Percentiles rank a stretch among this genome's conserved stretches.
Evolutionary conservation across 2,113 vertebrate species (phyloP).

Genomic region (Pholis gunnellus): DNA sequence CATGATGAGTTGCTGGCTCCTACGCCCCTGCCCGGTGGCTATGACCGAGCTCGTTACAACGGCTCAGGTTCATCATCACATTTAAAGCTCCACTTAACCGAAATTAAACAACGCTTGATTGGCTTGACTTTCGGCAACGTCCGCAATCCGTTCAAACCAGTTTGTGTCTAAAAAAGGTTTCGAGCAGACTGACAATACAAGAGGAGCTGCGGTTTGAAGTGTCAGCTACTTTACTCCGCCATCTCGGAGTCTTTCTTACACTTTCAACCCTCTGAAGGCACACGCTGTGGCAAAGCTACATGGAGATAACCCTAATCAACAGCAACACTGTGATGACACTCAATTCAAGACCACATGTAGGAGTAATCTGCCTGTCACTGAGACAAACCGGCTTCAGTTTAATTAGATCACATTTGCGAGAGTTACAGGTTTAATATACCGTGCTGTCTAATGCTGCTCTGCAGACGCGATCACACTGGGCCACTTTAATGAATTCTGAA

Average conservation of each 20-base stretch:
- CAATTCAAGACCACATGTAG: slow-evolving; percentile 7
- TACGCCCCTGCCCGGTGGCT: slow-evolving; percentile 44
- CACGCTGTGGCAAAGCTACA: not conserved
- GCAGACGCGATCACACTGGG: slow-evolving; percentile 27
- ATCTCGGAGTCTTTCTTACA: not conserved
- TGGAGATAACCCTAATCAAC: not conserved
- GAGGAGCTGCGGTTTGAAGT: slow-evolving; percentile 9
- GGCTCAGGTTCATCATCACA: slow-evolving; percentile 74
- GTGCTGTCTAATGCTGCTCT: slow-evolving; percentile 41
- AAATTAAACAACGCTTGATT: slow-evolving; percentile 57
- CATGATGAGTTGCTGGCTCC: slow-evolving; percentile 71
- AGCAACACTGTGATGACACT: slow-evolving; percentile 20
- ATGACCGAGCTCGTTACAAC: slow-evolving; percentile 67
- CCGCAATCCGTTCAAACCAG: slow-evolving; percentile 33
- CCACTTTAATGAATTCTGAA: slow-evolving; percentile 35
- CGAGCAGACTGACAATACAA: slow-evolving; percentile 13
- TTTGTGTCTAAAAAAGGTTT: slow-evolving; percentile 2
- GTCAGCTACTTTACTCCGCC: slow-evolving; percentile 2
- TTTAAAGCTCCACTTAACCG: slow-evolving; percentile 67
- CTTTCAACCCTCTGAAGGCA: slow-evolving; percentile 3
- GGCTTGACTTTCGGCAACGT: slow-evolving; percentile 38
- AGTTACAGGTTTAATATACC: slow-evolving; percentile 60
- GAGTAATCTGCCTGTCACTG: slow-evolving; percentile 8
- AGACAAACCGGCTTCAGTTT: not conserved
- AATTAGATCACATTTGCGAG: not conserved